Evolutionary conservation across 2,888 invertebrate species (phyloP).

Genomic region (Rhyacophila evoluta): DNA sequence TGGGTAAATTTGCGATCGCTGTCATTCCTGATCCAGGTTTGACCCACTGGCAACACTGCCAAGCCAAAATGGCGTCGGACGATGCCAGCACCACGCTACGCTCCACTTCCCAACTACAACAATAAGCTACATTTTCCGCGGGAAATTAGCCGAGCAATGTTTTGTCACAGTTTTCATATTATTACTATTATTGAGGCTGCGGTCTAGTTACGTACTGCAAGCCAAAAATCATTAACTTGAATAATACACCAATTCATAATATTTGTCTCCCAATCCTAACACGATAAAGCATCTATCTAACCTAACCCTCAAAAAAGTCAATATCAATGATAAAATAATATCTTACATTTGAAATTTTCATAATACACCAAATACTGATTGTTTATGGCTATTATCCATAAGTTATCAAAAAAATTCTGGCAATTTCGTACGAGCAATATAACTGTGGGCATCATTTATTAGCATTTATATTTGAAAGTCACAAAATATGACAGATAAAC

Average conservation of each 20-base stretch:
- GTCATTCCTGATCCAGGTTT: conserved; percentile 48
- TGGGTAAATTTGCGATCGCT: conserved; percentile 4
- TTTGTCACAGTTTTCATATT: not conserved
- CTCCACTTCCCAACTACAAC: conserved; percentile 49
- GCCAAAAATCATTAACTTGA: not conserved
- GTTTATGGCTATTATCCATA: too few species aligned
- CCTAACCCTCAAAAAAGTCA: too few species aligned
- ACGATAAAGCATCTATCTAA: not conserved
- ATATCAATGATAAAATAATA: too few species aligned
- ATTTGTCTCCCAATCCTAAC: not conserved
- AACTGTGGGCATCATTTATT: too few species aligned
- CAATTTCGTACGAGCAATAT: too few species aligned
- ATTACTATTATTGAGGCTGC: not conserved
- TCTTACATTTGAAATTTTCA: too few species aligned
- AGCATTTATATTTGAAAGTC: too few species aligned
- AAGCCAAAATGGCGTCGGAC: conserved; percentile 43
- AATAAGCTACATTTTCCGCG: conserved; percentile 39
- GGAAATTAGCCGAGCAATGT: conserved; percentile 34
- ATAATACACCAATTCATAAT: too few species aligned
- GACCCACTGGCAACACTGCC: conserved; percentile 52
- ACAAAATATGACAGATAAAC: too few species aligned
- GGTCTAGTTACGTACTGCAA: not conserved
- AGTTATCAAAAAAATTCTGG: too few species aligned
- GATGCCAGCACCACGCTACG: conserved; percentile 44
- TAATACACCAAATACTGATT: too few species aligned